Percentiles rank a stretch among this genome's conserved stretches.
phyloP scores from a whole-genome alignment of 2,888 invertebrate species.

The Stictocephala bisonia region DNA sequence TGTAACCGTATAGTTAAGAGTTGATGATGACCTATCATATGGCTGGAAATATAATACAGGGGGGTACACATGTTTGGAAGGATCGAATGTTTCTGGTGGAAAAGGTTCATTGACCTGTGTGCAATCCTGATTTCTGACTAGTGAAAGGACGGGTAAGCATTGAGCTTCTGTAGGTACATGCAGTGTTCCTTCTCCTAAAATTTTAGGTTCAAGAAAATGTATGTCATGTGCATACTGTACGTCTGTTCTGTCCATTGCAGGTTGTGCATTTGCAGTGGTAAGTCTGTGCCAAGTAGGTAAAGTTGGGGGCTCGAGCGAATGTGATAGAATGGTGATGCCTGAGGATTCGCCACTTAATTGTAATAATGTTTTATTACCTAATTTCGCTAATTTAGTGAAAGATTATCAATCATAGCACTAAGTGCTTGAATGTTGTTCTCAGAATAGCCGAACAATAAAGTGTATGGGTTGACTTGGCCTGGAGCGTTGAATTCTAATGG shows the following conservation, averaged over 20 bases:
- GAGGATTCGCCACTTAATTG: constrained; percentile 19
- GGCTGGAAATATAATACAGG: not conserved
- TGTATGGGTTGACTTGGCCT: not conserved
- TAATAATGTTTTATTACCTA: not conserved
- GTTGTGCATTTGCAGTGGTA: not conserved
- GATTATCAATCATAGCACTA: not conserved
- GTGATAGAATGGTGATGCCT: constrained; percentile 16
- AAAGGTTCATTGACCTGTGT: not conserved
- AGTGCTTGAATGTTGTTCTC: constrained; percentile 2
- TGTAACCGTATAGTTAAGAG: not conserved
- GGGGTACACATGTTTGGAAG: not conserved
- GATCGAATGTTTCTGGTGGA: not conserved
- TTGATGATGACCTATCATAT: not conserved
- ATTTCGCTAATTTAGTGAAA: not conserved
- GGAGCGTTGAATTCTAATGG: not conserved
- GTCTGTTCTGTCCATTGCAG: not conserved
- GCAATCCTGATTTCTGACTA: not conserved
- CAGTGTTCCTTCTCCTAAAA: not conserved
- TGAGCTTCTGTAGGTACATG: not conserved
- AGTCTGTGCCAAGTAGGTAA: constrained; percentile 18
- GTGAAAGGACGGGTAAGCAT: not conserved
- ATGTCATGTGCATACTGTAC: not conserved
- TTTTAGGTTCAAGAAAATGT: not conserved
- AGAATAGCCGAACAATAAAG: not conserved
- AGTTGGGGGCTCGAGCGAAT: constrained; percentile 16